Percentiles rank a stretch among this genome's conserved stretches.
phyloP scores from a whole-genome alignment of 2,888 invertebrate genomes.

The Cyclophora punctaria region DNA sequence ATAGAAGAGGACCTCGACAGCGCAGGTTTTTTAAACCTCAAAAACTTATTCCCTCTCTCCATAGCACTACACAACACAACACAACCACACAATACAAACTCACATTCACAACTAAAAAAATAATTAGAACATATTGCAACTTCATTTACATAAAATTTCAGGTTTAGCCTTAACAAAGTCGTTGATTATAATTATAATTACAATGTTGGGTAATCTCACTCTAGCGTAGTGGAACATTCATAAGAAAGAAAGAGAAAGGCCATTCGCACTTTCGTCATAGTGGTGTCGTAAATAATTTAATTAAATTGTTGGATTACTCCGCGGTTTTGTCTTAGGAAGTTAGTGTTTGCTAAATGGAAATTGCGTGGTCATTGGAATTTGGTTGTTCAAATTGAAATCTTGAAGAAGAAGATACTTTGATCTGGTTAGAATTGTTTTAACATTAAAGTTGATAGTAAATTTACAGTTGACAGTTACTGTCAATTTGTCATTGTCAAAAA shows the following conservation, averaged over 20 bases:
- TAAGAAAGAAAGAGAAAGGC: conserved; percentile 39
- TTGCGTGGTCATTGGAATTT: too few relatives aligned
- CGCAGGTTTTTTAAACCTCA: conserved; percentile 45
- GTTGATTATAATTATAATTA: conserved; percentile 43
- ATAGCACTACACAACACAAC: conserved; percentile 37
- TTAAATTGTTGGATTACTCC: conserved; percentile 23
- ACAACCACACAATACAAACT: conserved; percentile 58
- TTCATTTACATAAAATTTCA: conserved; percentile 72
- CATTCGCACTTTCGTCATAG: conserved; percentile 42
- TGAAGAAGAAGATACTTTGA: too few relatives aligned
- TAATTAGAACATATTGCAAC: conserved; percentile 67
- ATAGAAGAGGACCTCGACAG: conserved; percentile 53
- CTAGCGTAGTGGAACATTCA: conserved; percentile 31
- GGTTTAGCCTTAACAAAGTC: conserved; percentile 63
- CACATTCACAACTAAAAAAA: conserved; percentile 52
- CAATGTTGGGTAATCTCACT: conserved; percentile 51
- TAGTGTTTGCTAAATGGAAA: too few relatives aligned
- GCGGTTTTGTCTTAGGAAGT: conserved; percentile 7
- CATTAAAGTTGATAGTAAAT: too few relatives aligned
- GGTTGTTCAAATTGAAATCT: too few relatives aligned
- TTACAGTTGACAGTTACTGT: too few relatives aligned
- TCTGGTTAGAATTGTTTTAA: too few relatives aligned
- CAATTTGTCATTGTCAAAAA: too few relatives aligned
- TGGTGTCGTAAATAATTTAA: conserved; percentile 45
- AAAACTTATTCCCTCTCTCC: conserved; percentile 55